phyloP scores from a whole-genome alignment of 64 coral and sea anemone genomes.

The Astreopora myriophthalma region DNA sequence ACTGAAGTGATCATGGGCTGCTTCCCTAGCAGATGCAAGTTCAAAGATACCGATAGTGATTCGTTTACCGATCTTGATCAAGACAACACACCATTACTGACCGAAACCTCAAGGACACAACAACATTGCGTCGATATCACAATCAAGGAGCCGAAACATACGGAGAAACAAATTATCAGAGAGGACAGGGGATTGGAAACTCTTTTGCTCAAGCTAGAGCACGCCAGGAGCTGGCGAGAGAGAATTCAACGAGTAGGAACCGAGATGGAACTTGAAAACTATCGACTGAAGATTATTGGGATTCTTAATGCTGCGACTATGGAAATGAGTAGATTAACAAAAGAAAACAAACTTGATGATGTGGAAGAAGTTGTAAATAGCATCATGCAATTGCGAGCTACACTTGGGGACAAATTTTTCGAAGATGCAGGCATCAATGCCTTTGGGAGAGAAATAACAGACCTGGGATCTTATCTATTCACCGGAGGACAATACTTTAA shows the following conservation, averaged over 20 bases:
- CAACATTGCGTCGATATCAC: not conserved
- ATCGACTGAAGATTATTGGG: conserved; percentile 49
- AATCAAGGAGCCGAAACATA: not conserved
- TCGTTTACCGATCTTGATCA: not conserved
- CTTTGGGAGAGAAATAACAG: conserved; percentile 74
- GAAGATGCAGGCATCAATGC: conserved; percentile 68
- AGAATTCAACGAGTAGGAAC: conserved; percentile 17
- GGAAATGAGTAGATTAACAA: conserved; percentile 63
- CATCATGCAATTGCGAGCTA: conserved; percentile 49
- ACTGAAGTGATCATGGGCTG: not conserved
- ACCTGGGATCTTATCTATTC: conserved; percentile 55
- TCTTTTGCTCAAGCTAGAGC: conserved; percentile 69
- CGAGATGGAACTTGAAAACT: conserved; percentile 23
- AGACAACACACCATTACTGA: not conserved
- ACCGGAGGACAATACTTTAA: conserved; percentile 83
- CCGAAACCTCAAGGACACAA: not conserved
- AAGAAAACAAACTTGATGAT: conserved; percentile 41
- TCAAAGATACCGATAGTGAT: not conserved
- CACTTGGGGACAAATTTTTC: conserved; percentile 59
- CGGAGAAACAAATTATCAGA: not conserved
- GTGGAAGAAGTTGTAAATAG: conserved; percentile 72
- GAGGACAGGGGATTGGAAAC: conserved; percentile 44
- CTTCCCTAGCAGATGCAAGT: not conserved
- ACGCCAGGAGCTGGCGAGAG: conserved; percentile 53
- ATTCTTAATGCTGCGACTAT: conserved; percentile 62